Base-by-base conservation (phyloP, 2,113 vertebrate species). In the Speoplatyrhinus poulsoni region DNA sequence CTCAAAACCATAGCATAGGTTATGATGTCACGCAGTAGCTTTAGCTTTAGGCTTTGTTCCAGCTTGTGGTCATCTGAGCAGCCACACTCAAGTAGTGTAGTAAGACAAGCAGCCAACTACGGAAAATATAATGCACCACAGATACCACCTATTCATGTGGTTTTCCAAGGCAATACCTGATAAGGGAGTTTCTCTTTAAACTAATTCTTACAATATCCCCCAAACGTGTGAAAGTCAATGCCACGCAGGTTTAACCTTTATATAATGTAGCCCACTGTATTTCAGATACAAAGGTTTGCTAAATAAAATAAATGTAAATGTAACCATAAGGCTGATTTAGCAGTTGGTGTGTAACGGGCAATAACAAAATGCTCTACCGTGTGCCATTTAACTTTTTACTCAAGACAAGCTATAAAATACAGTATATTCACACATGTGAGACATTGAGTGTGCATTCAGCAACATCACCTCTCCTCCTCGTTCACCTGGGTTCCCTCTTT, bases 401-500 rank as follows among this genome's bases (percentile, higher is more conserved):
- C 26, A 26, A 26, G 26, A 26, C 12, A 54, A 54, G 19, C 12
- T 9, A 32, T 12, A 17, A 58, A 26, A n/a, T 52, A 16, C 3
- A 1, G 50, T 64, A 7, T 49, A 15, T 64, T n/a, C 33, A 8
- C 47, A 19, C n/a, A 11, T 52, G 48, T 10, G 32, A 62, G 7
- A n/a, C 50, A 26, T 26, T 11, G 46, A 47, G n/a, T 4, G 0
- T 9, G 4, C 13, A 16, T 41, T 16, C 7, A 60, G 0, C 9
- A 63, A 58, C 52, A 75, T 75, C 85, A 93, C 92, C 82, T 54
- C 72, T 19, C 58, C 66, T 13, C 92, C 92, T 77, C 71, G 83
- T 80, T 90, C 88, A 33, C 90, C 92, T 41, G 60, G 0, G 59
- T 66, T 75, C 76, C 92, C 92, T 41, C 70, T 82, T 82, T 92